Evolutionary conservation across 2,888 invertebrate species (phyloP).

Genomic region (Diarsia rubi): DNA sequence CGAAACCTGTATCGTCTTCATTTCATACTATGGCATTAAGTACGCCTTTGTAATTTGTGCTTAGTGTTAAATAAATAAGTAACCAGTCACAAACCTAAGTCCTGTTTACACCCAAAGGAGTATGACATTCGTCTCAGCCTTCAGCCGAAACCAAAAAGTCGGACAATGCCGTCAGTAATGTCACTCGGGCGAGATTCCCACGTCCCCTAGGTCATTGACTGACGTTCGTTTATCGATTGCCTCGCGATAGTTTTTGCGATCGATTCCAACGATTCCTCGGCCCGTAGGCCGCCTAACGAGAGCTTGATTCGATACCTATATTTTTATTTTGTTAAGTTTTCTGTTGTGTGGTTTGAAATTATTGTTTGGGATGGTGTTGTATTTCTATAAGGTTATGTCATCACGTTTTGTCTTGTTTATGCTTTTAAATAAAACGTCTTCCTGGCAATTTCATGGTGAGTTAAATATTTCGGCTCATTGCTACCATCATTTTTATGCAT

Average conservation of each 20-base stretch:
- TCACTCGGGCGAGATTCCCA: constrained; percentile 84
- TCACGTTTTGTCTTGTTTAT: background rate
- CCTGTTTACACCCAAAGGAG: constrained; percentile 41
- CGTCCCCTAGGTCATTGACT: constrained; percentile 86
- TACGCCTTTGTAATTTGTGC: too few species aligned
- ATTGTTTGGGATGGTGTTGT: background rate
- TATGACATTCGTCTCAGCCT: constrained; percentile 42
- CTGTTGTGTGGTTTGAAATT: constrained; percentile 35
- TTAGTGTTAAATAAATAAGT: background rate
- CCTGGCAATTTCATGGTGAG: background rate
- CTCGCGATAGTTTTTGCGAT: constrained; percentile 78
- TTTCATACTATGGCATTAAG: too few species aligned
- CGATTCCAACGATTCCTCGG: constrained; percentile 78
- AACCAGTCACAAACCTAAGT: background rate
- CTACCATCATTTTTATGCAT: too few species aligned
- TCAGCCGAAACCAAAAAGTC: constrained; percentile 54
- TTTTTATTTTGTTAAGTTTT: constrained; percentile 36
- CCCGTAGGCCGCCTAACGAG: constrained; percentile 81
- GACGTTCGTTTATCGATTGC: constrained; percentile 78
- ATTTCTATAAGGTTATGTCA: background rate
- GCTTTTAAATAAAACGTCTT: background rate
- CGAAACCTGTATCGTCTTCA: too few species aligned
- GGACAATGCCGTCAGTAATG: constrained; percentile 71
- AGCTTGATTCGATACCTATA: constrained; percentile 49
- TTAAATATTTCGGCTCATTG: too few species aligned